Conservation (phyloP, 1,140 invertebrate species). For the Diabrotica virgifera region DNA sequence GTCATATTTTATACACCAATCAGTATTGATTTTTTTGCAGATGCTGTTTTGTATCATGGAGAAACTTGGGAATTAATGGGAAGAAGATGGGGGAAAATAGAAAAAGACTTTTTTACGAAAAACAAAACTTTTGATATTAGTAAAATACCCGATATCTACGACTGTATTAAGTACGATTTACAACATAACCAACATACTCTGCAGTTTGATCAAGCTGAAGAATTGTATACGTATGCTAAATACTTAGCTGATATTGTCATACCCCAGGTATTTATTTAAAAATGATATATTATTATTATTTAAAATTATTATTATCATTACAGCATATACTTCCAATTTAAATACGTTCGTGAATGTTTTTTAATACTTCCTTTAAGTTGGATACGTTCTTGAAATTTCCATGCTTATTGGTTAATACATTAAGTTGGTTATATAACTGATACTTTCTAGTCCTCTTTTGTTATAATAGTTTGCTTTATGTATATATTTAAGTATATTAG, state of each 20-base stretch:
- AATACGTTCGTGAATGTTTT: too few relatives aligned
- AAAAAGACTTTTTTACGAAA: slow-evolving; percentile 97
- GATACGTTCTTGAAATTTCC: too few relatives aligned
- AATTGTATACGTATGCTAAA: slow-evolving; percentile 93
- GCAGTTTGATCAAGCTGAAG: slow-evolving; percentile 91
- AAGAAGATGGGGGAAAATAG: slow-evolving; percentile 95
- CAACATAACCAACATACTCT: slow-evolving; percentile 96
- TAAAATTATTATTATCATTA: neutral
- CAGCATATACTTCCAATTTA: too few relatives aligned
- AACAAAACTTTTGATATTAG: slow-evolving; percentile 94
- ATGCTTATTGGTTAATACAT: too few relatives aligned
- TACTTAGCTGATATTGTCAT: slow-evolving; percentile 97
- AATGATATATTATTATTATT: neutral
- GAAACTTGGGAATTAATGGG: slow-evolving; percentile 99
- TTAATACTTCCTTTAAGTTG: too few relatives aligned
- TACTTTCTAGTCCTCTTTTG: too few relatives aligned
- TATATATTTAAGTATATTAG: too few relatives aligned
- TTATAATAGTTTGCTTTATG: too few relatives aligned
- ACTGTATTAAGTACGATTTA: slow-evolving; percentile 98
- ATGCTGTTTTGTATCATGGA: slow-evolving; percentile 91
- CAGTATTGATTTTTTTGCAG: slow-evolving; percentile 50
- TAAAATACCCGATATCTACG: slow-evolving; percentile 99
- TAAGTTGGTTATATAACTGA: too few relatives aligned
- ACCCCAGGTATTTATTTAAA: slow-evolving; percentile 68
- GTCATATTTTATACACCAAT: too few relatives aligned